Conservation (phyloP, 2,888 invertebrate species). For the Venusia cambrica region DNA sequence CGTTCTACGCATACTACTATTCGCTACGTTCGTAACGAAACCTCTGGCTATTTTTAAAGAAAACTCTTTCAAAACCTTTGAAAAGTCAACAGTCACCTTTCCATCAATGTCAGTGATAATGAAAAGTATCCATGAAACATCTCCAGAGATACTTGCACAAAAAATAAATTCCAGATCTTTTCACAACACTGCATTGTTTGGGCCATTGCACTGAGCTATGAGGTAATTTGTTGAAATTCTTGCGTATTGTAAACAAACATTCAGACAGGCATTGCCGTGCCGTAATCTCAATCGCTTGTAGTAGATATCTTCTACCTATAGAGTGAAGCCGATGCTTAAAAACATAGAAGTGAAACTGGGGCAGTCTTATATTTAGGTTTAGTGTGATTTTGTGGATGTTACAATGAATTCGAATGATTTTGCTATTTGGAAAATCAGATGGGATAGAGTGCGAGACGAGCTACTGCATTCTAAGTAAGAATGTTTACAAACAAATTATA, state of each 20-base stretch:
- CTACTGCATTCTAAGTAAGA: slow-evolving; percentile 53
- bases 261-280: too few relatives aligned
- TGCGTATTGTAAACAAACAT: slow-evolving; percentile 11
- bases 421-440: slow-evolving; percentile 57
- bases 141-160: slow-evolving; percentile 8
- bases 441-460: slow-evolving; percentile 61
- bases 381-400: not conserved
- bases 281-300: too few relatives aligned
- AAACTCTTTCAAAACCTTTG: slow-evolving; percentile 1
- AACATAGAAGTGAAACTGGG: too few relatives aligned
- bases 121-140: not conserved
- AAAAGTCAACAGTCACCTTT: too few relatives aligned
- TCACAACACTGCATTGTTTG: slow-evolving; percentile 15
- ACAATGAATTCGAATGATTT: slow-evolving; percentile 48
- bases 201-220: slow-evolving; percentile 42
- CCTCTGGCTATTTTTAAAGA: not conserved
- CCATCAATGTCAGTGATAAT: slow-evolving; percentile 11
- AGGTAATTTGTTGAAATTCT: slow-evolving; percentile 39
- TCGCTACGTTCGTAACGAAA: too few relatives aligned
- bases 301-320: too few relatives aligned
- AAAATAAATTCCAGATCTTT: slow-evolving; percentile 5
- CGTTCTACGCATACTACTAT: too few relatives aligned
- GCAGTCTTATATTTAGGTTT: too few relatives aligned
- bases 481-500: too few relatives aligned
- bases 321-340: too few relatives aligned